These are phyloP conservation scores for Onychostoma macrolepis DNA, from an alignment of 2,113 vertebrate species.

Conservation along the genomic window DNA sequence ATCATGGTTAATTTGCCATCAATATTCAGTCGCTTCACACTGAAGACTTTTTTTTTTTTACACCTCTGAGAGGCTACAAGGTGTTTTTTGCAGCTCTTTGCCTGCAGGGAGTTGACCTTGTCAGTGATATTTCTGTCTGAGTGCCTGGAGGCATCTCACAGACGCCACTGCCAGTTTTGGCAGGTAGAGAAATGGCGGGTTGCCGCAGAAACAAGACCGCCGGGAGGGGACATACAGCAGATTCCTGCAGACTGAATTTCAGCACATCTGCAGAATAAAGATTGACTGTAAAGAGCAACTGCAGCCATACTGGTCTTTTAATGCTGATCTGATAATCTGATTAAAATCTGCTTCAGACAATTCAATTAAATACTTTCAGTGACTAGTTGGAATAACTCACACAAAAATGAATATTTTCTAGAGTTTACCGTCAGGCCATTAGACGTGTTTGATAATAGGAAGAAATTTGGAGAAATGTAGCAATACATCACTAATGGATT, in stretches of 20 bases:
- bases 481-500: too few relatives aligned
- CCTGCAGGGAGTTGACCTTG: constrained; percentile 74
- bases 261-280: constrained; percentile 3
- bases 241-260: constrained; percentile 48
- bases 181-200: constrained; percentile 68
- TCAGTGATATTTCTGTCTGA: constrained; percentile 71
- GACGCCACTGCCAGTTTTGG: constrained; percentile 63
- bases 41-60: constrained; percentile 48
- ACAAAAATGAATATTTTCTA: too few relatives aligned
- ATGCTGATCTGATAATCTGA: neutral
- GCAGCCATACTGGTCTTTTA: neutral
- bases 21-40: constrained; percentile 50
- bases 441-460: too few relatives aligned
- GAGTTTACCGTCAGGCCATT: too few relatives aligned
- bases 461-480: too few relatives aligned
- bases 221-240: constrained; percentile 62
- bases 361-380: neutral
- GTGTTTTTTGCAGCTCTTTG: constrained; percentile 64
- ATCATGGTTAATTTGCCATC: constrained; percentile 28
- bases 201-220: constrained; percentile 74
- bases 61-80: constrained; percentile 61
- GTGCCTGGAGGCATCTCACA: constrained; percentile 59
- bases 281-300: neutral
- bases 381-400: too few relatives aligned
- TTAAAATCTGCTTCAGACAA: neutral